Evolutionary conservation across 2,113 vertebrate species (phyloP).

Genomic region (Gymnarchus niloticus): DNA sequence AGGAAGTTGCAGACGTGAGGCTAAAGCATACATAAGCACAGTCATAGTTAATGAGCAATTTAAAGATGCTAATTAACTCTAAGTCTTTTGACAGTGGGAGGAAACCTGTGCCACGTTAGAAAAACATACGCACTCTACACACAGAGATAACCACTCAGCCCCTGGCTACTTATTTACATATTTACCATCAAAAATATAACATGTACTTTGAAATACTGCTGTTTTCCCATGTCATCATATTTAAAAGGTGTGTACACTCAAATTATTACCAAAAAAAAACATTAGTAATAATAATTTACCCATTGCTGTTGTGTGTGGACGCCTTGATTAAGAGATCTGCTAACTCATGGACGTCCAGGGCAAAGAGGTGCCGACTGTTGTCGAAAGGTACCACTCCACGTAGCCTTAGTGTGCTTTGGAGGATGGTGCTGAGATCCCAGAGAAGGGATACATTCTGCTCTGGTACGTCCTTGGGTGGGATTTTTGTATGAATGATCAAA

Average conservation of each 20-base stretch:
- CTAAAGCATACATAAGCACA: neutral
- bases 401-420: constrained; percentile 66
- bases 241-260: neutral
- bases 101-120: too few species aligned
- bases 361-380: constrained; percentile 41
- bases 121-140: too few species aligned
- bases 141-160: neutral
- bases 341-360: constrained; percentile 49
- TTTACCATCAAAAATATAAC: neutral
- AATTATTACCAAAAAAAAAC: neutral
- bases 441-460: constrained; percentile 57
- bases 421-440: constrained; percentile 65
- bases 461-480: constrained; percentile 46
- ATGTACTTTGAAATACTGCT: neutral
- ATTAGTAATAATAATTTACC: constrained; percentile 41
- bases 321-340: constrained; percentile 42
- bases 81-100: too few species aligned
- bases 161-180: neutral
- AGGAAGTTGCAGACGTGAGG: neutral
- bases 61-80: neutral
- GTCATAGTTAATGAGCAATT: neutral
- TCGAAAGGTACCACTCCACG: constrained; percentile 48
- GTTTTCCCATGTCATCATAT: neutral
- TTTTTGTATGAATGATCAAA: constrained; percentile 58
- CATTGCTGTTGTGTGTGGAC: constrained; percentile 41